Percentiles rank a stretch among this genome's conserved stretches.
Conservation (phyloP, 2,797 vertebrate genomes). For the Pelobates cultripes region DNA sequence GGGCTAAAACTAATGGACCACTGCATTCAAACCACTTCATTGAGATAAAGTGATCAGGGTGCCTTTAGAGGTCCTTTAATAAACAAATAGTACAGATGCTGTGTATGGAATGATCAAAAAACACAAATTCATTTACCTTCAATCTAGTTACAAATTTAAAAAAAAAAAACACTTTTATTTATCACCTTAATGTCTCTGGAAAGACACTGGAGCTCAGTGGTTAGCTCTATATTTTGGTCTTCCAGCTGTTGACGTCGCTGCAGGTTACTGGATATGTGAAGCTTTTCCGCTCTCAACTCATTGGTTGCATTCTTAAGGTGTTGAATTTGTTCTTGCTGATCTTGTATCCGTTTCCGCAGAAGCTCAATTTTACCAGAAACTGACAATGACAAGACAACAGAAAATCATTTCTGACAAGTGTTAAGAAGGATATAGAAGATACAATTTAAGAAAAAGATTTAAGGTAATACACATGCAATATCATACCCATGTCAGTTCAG, state of each 20-base stretch:
- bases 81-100: too few species aligned
- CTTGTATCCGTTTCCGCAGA: slow-evolving; percentile 91
- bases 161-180: neutral
- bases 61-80: too few species aligned
- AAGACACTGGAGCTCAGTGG: slow-evolving; percentile 84
- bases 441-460: too few species aligned
- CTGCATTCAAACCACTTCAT: too few species aligned
- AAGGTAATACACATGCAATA: too few species aligned
- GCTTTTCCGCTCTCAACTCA: slow-evolving; percentile 86
- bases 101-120: too few species aligned
- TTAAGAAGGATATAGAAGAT: too few species aligned
- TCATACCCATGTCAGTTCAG: too few species aligned
- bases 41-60: too few species aligned
- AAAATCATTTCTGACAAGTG: neutral
- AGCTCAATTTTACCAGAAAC: slow-evolving; percentile 91
- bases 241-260: slow-evolving; percentile 90
- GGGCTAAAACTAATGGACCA: too few species aligned
- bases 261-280: slow-evolving; percentile 87
- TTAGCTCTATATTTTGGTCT: slow-evolving; percentile 85
- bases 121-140: too few species aligned
- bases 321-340: slow-evolving; percentile 93
- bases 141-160: too few species aligned
- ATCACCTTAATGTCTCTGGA: slow-evolving; percentile 84
- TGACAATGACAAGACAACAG: slow-evolving; percentile 55
- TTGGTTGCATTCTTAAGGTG: slow-evolving; percentile 81